These are phyloP conservation scores for Antheraea assamensis DNA, from an alignment of 2,888 invertebrate genomes.

Conservation along the genomic window DNA sequence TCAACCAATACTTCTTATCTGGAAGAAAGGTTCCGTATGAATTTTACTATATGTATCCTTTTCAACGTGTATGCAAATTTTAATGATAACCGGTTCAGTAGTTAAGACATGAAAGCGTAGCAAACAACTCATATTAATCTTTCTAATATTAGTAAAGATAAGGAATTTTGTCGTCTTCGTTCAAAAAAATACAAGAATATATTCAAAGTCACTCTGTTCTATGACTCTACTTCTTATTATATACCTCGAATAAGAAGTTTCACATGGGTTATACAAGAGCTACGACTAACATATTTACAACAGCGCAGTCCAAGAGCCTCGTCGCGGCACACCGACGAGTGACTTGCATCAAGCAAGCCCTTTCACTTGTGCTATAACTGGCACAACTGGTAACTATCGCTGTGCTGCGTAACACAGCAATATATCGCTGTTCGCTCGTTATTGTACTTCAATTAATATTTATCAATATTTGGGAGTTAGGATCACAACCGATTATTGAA, in stretches of 20 bases:
- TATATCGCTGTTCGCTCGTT: conserved; percentile 19
- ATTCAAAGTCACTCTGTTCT: not conserved
- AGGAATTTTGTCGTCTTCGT: too few relatives aligned
- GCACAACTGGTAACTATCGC: conserved; percentile 14
- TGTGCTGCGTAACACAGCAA: conserved; percentile 16
- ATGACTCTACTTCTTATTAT: not conserved
- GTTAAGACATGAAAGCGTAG: too few relatives aligned
- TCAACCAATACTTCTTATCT: too few relatives aligned
- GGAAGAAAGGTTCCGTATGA: too few relatives aligned
- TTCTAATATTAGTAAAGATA: too few relatives aligned
- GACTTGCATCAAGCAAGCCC: conserved; percentile 22
- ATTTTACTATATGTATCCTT: too few relatives aligned
- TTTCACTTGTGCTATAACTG: conserved; percentile 21
- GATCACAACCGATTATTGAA: not conserved
- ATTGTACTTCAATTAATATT: conserved; percentile 12
- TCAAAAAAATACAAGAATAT: not conserved
- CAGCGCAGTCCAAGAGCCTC: conserved; percentile 17
- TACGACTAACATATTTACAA: conserved; percentile 10
- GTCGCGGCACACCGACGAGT: conserved; percentile 12
- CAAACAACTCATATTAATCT: too few relatives aligned
- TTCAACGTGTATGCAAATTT: too few relatives aligned
- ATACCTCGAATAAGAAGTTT: not conserved
- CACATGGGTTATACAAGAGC: conserved; percentile 15
- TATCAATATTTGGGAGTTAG: conserved; percentile 7
- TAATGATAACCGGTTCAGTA: too few relatives aligned